Evolutionary conservation across 37 sponge, comb jelly and placozoan genomes (phyloP), one percentile per base, ranked within the genome.

Genomic region (Geodia barretti): DNA sequence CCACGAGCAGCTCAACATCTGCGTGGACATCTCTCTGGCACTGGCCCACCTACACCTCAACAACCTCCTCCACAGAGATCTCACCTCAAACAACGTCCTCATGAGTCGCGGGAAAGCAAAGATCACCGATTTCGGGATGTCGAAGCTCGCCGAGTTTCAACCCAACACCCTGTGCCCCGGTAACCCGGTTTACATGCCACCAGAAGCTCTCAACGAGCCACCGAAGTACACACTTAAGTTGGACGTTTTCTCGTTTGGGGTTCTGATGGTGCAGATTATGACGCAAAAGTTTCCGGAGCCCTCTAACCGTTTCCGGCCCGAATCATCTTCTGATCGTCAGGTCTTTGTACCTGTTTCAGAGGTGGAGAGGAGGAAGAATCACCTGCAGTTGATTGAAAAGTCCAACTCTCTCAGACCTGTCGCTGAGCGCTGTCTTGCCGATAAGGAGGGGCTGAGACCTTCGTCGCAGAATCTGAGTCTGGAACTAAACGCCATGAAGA

Each of bases 161-260:
- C 66, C 69, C 69, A 26, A 28, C 41, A 79, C 80, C 35, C 68
- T 67, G 43, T 63, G 32, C 17, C 80, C 80, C 2, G 80, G 80
- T 14, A 62, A 64, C 67, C 69, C 80, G 4, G 80, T 68, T 8
- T 79, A 79, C 69, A 79, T 79, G 80, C 80, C 80, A 3, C 80
- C 80, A 9, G 80, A 79, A 38, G 80, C 80, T 0, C 66, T 30
- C 59, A 24, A 41, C 24, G 66, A 60, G 20, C 30, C 54, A 42
- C 80, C 80, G 3, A 17, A 36, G 2, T 79, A 79, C 69, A 68
- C 80, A 34, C 30, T 67, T n/a, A 79, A 65, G 47, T 54, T 79
- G 8, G 80, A 79, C 59, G 67, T 66, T 26, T 79, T 79, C 40
- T 79, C 80, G 30, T 67, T 67, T 36, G 80, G 80, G 1, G 80